Evolutionary conservation across 2,797 vertebrate genomes (phyloP), one percentile per base, ranked within the genome.

Genomic region (Myotis vivesi): DNA sequence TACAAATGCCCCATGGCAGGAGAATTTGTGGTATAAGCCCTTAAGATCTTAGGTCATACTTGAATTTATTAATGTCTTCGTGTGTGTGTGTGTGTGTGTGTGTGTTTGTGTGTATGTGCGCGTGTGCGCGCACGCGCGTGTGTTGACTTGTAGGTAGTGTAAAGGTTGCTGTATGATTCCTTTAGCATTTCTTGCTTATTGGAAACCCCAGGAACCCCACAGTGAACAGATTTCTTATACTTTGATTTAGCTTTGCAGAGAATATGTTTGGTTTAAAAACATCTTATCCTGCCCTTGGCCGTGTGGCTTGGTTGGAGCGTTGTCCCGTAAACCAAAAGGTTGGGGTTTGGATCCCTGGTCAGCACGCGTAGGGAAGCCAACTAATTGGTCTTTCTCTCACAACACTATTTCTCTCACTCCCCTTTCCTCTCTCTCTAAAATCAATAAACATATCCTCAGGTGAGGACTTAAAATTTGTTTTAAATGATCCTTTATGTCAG

Each of bases 141-240:
- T 46, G 71, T 19, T n/a, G 44, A 77, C 49, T 36, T 81, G 66
- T 59, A 66, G 66, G 33, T 84, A 59, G 13, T 79, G 3, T 62
- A 53, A 49, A 83, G 36, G 22, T 10, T 85, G 2, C 15, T 87
- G 0, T 79, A 9, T 93, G 82, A 88, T 86, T 90, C 30, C 8
- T 36, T 83, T 85, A 72, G 69, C 57, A 30, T 73, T 92, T 88
- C 15, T 92, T 96, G 46, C 33, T 93, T 69, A 30, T 33, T 87
- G 49, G 59, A 66, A 87, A 76, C 57, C 44, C 87, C 3, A 76
- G 55, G 72, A 89, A 41, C 30, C 23, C 2, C 9, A 8, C 36
- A 44, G 6, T 79, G 75, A 79, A 69, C 15, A 85, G 57, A n/a
- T 80, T 88, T 9, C 30, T 92, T 83, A 64, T 83, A 75, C 22